Evolutionary conservation across 2,113 vertebrate genomes (phyloP), one percentile per base, ranked within the genome.

Genomic region (Mobula birostris): DNA sequence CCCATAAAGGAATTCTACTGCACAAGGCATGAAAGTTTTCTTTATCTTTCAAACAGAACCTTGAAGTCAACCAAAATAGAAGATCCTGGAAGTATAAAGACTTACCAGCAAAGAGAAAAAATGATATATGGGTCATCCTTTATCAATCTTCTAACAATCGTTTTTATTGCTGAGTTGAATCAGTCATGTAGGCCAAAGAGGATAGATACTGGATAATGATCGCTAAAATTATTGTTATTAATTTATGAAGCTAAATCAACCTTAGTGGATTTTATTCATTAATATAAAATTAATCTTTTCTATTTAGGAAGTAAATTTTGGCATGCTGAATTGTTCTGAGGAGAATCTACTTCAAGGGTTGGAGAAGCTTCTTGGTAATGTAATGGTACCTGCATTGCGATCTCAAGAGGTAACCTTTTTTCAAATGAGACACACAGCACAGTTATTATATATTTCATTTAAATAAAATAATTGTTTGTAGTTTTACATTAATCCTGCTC

Each of bases 291-390:
- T 7, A 5, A 2, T 0, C 40, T 93, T 94, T 94, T 63, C 94
- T 56, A 58, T 91, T 1, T 94, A 98, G 98, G 97, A 97, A 93
- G 96, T 98, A 95, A 96, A 96, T 96, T 97, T 98, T 94, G 96
- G 96, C 27, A 94, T 96, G 95, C 94, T 98, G 95, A 96, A 97
- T 92, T 96, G 97, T 94, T 94, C 94, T 61, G 95, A 95, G 15
- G 96, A 96, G 82, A 95, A 95, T 95, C 94, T 98, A 68, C 96
- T 98, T 72, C 95, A 95, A 85, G 96, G 96, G 1, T 68, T 98
- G 95, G 97, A 98, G 94, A 95, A 95, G 32, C 96, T 98, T 92
- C 95, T 98, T 94, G 95, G 96, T n/a, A 95, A 96, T 68, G 68
- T 97, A 94, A 96, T 97, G 96, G 72, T 97, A 94, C 97, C 97